These are phyloP conservation scores for Corythaeola cristata DNA, from an alignment of 2,113 vertebrate species.

Conservation along the genomic window DNA sequence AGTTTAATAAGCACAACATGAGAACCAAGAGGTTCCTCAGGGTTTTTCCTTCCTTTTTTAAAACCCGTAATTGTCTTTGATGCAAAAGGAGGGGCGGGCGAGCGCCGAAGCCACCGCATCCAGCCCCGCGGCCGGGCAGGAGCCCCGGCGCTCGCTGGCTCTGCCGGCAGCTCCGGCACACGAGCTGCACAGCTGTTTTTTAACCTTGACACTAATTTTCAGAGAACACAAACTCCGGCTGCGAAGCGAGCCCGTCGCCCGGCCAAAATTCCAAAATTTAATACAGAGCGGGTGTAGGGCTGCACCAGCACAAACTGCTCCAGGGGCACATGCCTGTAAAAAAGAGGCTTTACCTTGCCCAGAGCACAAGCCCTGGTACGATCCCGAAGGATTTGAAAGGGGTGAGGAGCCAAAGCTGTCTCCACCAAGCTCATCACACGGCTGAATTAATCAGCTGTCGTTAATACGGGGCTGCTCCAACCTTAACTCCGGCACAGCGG, in stretches of 20 bases:
- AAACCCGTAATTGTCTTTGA: rapidly evolving
- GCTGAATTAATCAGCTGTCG: not conserved
- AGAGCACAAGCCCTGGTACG: not conserved
- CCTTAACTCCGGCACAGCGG: not conserved
- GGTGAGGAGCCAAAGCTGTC: not conserved
- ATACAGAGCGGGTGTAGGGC: not conserved
- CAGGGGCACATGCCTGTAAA: not conserved
- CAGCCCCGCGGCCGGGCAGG: not conserved
- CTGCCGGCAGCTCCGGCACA: not conserved
- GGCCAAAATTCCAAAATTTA: not conserved
- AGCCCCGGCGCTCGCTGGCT: not conserved
- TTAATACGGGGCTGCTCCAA: not conserved
- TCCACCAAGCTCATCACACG: not conserved
- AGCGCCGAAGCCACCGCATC: not conserved
- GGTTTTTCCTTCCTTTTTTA: not conserved
- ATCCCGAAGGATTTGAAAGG: not conserved
- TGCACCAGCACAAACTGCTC: not conserved
- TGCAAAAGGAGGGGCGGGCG: not conserved
- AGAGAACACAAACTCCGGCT: not conserved
- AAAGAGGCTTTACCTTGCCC: not conserved
- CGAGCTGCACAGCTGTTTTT: not conserved
- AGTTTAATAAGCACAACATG: rapidly evolving
- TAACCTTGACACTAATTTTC: not conserved
- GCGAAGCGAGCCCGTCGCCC: not conserved
- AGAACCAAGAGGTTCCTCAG: not conserved